Base-by-base conservation (phyloP, 1,140 invertebrate genomes). In the Himalopsyche phryganea region DNA sequence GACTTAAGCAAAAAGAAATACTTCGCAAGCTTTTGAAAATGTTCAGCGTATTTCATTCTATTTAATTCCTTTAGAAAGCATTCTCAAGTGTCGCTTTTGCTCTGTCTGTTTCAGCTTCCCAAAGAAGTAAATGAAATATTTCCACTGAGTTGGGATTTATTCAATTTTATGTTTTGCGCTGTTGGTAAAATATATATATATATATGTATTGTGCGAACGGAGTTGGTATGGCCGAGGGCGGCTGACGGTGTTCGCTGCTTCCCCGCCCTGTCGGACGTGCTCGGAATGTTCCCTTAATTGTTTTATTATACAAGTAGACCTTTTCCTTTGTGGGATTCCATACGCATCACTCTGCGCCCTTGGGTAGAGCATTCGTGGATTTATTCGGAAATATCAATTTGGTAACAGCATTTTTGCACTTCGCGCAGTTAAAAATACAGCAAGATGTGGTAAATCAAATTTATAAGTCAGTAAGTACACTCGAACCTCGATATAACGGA, bases 271-370 rank as follows among this genome's bases (percentile, higher is more conserved):
- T 28, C 17, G 28, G 44, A 58, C 57, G 57, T 58, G 57, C 33
- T 14, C 41, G 9, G 57, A 58, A 58, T 58, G 35, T 19, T 11
- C 10, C 2, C 41, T 42, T 58, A 58, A 58, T 58, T 58, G 57
- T 58, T 58, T 58, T 47, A 58, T 58, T 58, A 58, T 52, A 45
- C 49, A 19, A 38, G 14, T 46, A 36, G 40, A 11, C 49, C 57
- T 47, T 47, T 58, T 52, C 49, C 32, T 52, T 32, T 35, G 35
- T 23, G 14, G 32, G 13, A n/a, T 19, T 17, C 13, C 36, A 10
- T 18, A 13, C 17, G 17, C 32, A 15, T 7, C 40, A 33, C 17
- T 17, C 42, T 15, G 17, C 23, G 32, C 41, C 41, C 51, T 14
- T 11, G 35, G 28, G 10, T 6, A 45, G 5, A 13, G 7, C 13